phyloP scores from a whole-genome alignment of 2,113 vertebrate genomes.

The Apaloderma vittatum region DNA sequence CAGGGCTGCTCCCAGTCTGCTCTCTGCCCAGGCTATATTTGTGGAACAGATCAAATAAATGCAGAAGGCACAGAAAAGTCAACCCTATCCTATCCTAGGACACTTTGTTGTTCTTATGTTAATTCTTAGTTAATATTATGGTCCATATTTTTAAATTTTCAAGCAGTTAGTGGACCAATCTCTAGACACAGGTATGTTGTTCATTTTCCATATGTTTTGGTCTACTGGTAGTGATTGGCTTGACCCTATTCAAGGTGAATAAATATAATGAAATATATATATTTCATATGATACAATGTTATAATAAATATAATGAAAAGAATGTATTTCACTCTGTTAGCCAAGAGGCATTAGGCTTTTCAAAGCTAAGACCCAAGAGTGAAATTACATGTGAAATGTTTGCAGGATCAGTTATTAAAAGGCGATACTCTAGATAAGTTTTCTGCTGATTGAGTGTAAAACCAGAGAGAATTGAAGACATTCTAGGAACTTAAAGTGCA shows the following conservation, averaged over 20 bases:
- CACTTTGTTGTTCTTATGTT: neutral
- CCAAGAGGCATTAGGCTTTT: neutral
- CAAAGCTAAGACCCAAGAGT: neutral
- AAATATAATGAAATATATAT: neutral
- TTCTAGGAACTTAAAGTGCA: neutral
- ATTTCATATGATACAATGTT: neutral
- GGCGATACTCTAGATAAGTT: rapidly evolving
- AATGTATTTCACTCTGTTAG: neutral
- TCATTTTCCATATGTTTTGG: neutral
- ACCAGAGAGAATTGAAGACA: neutral
- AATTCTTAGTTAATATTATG: neutral
- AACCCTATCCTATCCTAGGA: neutral
- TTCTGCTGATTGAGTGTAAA: neutral
- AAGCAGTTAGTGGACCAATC: neutral
- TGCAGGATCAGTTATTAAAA: neutral
- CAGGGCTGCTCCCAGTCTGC: too few relatives aligned
- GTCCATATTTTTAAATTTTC: neutral
- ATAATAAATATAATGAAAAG: neutral
- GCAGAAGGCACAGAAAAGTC: neutral
- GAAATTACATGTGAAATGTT: neutral
- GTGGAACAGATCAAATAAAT: neutral
- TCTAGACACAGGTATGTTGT: neutral
- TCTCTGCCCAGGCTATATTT: too few relatives aligned
- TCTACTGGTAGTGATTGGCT: neutral
- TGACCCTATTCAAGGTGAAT: neutral